Conservation (phyloP, 2,113 vertebrate species). For the Hemichromis elongatus region DNA sequence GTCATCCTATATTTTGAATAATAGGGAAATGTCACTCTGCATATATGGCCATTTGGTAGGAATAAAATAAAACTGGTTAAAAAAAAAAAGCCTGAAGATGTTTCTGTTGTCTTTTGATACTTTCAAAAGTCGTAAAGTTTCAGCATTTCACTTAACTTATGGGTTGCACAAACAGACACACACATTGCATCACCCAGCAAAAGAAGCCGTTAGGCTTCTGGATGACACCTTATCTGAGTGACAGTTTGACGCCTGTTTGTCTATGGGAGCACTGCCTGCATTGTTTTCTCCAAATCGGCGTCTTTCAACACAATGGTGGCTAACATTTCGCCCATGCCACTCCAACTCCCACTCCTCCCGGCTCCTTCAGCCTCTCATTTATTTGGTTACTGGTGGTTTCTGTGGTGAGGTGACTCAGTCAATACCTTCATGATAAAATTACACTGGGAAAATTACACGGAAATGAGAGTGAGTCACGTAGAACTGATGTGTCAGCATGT, state of each 20-base stretch:
- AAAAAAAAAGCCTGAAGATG: neutral
- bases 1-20: neutral
- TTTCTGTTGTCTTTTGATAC: neutral
- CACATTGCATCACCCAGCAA: neutral
- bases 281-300: slow-evolving; percentile 27
- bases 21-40: neutral
- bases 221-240: slow-evolving; percentile 4
- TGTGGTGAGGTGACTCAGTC: slow-evolving; percentile 32
- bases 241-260: slow-evolving; percentile 47
- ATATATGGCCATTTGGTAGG: neutral
- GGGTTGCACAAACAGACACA: neutral
- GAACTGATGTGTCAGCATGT: neutral
- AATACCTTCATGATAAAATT: slow-evolving; percentile 14
- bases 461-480: neutral
- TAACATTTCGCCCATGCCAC: neutral
- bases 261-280: slow-evolving; percentile 9
- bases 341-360: neutral
- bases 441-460: neutral
- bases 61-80: neutral
- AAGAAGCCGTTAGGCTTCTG: neutral
- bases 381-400: slow-evolving; percentile 10
- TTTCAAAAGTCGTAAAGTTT: neutral
- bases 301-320: slow-evolving; percentile 26
- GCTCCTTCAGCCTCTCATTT: slow-evolving; percentile 13
- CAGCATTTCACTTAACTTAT: neutral